A percentile compares a stretch with the other conserved stretches of the same genome.
phyloP scores from a whole-genome alignment of 1,140 invertebrate species.

The Paramacrobiotus metropolitanus region DNA sequence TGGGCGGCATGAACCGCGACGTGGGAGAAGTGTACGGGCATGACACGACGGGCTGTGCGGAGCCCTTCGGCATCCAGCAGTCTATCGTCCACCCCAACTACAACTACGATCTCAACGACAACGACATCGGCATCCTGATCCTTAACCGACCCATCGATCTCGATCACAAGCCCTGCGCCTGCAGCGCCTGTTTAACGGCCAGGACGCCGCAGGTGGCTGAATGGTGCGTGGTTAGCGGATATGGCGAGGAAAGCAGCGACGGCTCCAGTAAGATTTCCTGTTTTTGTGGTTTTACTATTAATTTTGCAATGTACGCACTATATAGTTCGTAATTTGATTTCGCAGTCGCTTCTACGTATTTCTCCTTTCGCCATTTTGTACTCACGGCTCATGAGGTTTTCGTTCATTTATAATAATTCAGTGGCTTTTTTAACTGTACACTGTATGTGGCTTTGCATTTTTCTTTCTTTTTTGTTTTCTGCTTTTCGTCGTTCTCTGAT shows the following conservation, averaged over 20 bases:
- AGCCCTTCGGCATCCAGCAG: neutral
- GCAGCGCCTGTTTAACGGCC: neutral
- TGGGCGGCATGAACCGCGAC: neutral
- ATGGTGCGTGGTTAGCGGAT: neutral
- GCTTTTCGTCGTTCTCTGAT: too few species aligned
- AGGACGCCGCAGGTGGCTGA: neutral
- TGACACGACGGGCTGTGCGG: neutral
- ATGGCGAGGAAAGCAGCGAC: neutral
- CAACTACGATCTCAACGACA: conserved; percentile 5
- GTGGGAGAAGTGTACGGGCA: neutral
- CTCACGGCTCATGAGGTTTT: too few species aligned
- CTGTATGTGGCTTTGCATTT: too few species aligned
- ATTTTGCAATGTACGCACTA: too few species aligned
- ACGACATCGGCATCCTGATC: neutral
- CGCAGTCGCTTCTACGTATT: too few species aligned
- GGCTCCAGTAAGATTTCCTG: neutral
- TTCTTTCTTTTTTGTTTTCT: too few species aligned
- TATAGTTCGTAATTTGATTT: too few species aligned
- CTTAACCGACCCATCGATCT: neutral
- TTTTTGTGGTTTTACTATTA: neutral
- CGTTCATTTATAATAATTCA: too few species aligned
- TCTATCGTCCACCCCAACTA: neutral
- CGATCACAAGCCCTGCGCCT: neutral
- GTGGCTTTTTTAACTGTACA: too few species aligned
- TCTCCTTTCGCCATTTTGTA: too few species aligned